These are phyloP conservation scores for Zophobas atratus DNA, from an alignment of 1,140 invertebrate genomes.

Conservation along the genomic window DNA sequence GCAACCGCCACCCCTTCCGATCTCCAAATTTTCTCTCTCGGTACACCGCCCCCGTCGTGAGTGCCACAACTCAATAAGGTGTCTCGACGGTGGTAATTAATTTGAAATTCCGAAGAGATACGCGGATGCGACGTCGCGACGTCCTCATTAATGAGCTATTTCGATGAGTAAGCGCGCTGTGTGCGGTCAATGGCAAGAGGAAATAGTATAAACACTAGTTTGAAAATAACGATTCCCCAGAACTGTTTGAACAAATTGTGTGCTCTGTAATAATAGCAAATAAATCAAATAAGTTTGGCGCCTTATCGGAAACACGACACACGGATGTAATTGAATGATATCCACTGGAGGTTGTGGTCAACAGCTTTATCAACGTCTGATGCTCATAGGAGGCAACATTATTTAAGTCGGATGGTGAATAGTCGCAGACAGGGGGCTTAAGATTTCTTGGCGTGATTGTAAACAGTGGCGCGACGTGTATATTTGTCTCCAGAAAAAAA, in stretches of 20 bases:
- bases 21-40: too few species aligned
- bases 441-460: background rate
- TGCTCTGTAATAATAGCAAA: background rate
- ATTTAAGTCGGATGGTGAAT: background rate
- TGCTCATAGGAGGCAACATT: background rate
- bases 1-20: too few species aligned
- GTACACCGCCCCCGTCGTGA: too few species aligned
- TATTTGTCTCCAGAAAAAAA: too few species aligned
- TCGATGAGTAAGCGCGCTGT: background rate
- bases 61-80: background rate
- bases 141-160: background rate
- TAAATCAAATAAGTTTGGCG: constrained; percentile 6
- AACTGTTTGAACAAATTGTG: background rate
- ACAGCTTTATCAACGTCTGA: background rate
- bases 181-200: background rate
- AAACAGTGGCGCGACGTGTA: too few species aligned
- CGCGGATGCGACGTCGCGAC: constrained; percentile 7
- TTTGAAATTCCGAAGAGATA: background rate
- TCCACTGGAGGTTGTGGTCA: background rate
- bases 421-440: background rate
- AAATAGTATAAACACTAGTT: background rate
- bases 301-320: background rate
- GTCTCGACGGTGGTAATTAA: background rate
- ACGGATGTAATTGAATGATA: background rate
- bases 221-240: background rate